Evolutionary conservation across 2,797 vertebrate genomes (phyloP), one percentile per base, ranked within the genome.

Genomic region (Protonibea diacanthus): DNA sequence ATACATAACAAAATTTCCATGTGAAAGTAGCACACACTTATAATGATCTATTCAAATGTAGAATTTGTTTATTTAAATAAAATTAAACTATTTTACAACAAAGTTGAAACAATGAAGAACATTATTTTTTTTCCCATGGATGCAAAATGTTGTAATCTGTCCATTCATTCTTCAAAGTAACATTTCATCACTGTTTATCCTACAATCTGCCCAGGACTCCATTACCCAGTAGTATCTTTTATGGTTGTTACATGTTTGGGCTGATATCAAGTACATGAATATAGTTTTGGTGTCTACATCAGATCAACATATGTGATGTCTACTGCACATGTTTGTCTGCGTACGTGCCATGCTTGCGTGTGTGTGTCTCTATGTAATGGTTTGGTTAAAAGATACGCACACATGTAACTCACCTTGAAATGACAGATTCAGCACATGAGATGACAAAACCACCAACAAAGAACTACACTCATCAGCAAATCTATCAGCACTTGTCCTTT

Each of bases 31-130:
- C 15, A 52, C 20, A 0, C 23, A 42, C 23, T 51, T 15, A 49
- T 7, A 42, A 18, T 11, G 1, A 4, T 47, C 29, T 58, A 33
- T 60, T 83, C 5, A 68, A 76, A 69, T 84, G 89, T 86, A 91
- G 82, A 72, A 82, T 74, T 21, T 59, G 44, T 91, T 93, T 92
- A 94, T 93, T 92, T 92, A 94, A 92, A 94, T 82, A 71, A 72
- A 85, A 87, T 80, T 78, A 63, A 38, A 85, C 45, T 82, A 8
- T 83, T 92, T 88, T 87, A 90, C 88, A 91, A 76, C n/a, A 73
- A 81, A 64, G 21, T 25, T 77, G 18, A 75, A 72, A 80, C 61
- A 58, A 72, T 64, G 53, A 59, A 5, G 2, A 70, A 47, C 45
- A 74, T 25, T 66, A 17, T 33, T 27, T 27, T 27, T 23, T 74